phyloP scores from a whole-genome alignment of 2,113 vertebrate species.

The Neogale vison region DNA sequence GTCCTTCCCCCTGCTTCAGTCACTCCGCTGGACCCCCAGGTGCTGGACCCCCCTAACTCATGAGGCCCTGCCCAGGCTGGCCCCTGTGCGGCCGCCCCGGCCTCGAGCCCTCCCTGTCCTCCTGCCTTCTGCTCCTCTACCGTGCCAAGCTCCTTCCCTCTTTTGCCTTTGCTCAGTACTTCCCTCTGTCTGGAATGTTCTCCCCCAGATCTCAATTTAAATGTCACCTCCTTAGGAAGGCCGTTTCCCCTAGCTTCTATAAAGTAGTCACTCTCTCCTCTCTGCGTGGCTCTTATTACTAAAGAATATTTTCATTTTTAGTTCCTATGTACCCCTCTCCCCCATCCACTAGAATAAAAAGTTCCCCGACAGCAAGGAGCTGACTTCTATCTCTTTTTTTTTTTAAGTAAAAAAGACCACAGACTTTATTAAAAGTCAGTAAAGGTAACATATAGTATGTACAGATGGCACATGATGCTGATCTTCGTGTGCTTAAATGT shows the following conservation, averaged over 20 bases:
- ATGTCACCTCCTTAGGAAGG: not conserved
- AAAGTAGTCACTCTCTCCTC: not conserved
- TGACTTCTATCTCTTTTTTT: not conserved
- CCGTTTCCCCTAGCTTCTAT: not conserved
- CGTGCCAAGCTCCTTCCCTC: not conserved
- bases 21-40: not conserved
- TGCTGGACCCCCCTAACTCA: not conserved
- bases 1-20: not conserved
- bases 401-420: constrained; percentile 52
- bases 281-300: not conserved
- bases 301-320: not conserved
- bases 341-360: not conserved
- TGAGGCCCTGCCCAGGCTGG: not conserved
- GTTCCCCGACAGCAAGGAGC: not conserved
- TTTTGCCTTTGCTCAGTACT: not conserved
- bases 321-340: not conserved
- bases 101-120: not conserved
- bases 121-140: not conserved
- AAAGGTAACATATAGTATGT: constrained; percentile 38
- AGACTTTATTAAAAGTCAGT: constrained; percentile 48
- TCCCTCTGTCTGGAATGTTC: not conserved
- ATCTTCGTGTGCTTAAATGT: constrained; percentile 84
- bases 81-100: not conserved
- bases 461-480: constrained; percentile 79
- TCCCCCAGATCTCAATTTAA: not conserved